Evolutionary conservation across 2,888 invertebrate species (phyloP), one percentile per base, ranked within the genome.

Genomic region (Tenodera sinensis): DNA sequence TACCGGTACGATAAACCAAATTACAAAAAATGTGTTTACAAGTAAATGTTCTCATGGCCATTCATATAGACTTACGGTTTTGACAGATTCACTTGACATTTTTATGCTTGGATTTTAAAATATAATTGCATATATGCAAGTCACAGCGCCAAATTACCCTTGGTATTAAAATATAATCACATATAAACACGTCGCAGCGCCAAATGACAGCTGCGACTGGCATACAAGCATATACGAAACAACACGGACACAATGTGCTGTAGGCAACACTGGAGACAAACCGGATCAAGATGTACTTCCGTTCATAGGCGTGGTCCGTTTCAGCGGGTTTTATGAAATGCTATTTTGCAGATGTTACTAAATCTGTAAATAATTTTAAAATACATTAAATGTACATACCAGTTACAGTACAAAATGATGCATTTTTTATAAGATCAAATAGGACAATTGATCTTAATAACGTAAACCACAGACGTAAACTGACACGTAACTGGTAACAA

Each of bases 31-130:
- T 42, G 12, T 1, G 12, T 42, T 42, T 42, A 9, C 42, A 42
- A 42, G 42, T 42, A 1, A 85, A 88, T 34, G 9, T 83, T 34
- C 84, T 71, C 8, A 82, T 47, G 14, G 82, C 27, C n/a, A 42
- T 81, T n/a, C 27, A 9, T 20, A 34, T 12, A 47, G 30, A 91
- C 95, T 95, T 94, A 95, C 95, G 91, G 95, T 95, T 93, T 95
- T 94, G 14, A 94, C 93, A 54, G 95, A 94, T 92, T 95, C 95
- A 92, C 93, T 95, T 34, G 95, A 95, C 95, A 95, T 95, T 92
- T 92, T 93, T 54, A 88, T 81, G 28, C 28, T 30, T n/a, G 15
- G 28, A 25, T 25, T 82, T 34, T 85, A 28, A 27, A 85, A 30
- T 28, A 85, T 9, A 84, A 28, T 25, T 27, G 27, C 25, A 1